Evolutionary conservation across 2,797 vertebrate species (phyloP).

Genomic region (Vireo griseus): DNA sequence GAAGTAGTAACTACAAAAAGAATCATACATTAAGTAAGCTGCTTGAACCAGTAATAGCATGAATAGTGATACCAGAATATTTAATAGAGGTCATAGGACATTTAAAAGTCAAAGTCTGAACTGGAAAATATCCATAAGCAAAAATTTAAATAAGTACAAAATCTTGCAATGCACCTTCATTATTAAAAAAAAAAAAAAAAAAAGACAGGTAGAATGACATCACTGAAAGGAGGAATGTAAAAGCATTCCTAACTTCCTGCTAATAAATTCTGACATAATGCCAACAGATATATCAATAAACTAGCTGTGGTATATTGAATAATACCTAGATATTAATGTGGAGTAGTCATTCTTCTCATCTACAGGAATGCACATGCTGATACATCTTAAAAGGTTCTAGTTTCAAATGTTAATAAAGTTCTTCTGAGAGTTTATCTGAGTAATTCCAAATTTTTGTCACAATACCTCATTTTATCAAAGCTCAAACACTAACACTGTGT

Average conservation of each 20-base stretch:
- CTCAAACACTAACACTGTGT: not conserved
- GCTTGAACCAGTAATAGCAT: not conserved
- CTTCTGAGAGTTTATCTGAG: not conserved
- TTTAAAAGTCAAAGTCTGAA: not conserved
- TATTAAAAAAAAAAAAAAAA: not conserved
- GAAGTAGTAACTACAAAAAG: not conserved
- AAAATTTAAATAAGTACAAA: not conserved
- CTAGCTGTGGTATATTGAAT: not conserved
- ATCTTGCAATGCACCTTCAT: not conserved
- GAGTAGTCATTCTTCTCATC: not conserved
- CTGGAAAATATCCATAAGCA: not conserved
- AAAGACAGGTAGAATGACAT: not conserved
- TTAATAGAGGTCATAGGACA: not conserved
- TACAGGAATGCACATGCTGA: not conserved
- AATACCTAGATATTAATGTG: not conserved
- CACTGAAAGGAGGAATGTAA: not conserved
- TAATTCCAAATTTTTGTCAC: not conserved
- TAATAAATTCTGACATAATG: not conserved
- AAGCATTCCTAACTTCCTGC: not conserved
- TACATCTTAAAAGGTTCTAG: not conserved
- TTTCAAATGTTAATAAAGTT: not conserved
- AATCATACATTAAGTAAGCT: not conserved
- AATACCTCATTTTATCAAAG: not conserved
- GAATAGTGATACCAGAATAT: not conserved
- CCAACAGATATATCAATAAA: not conserved